Base-by-base conservation (phyloP, 2,797 vertebrate species). In the Pitangus sulphuratus region DNA sequence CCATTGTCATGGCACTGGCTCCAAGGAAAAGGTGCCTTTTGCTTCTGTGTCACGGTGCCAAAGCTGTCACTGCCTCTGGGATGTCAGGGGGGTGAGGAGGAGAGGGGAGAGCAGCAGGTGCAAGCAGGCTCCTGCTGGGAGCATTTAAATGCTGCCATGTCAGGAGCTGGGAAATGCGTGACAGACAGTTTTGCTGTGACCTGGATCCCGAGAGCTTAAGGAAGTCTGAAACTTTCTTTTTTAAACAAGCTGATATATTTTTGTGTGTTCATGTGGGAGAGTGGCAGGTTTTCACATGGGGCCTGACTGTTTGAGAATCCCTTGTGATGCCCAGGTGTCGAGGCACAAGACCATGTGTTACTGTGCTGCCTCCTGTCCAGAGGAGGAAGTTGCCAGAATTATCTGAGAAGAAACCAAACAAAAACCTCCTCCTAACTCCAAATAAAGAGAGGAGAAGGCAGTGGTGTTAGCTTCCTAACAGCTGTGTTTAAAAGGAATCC, bases 111-210 rank as follows among this genome's bases (percentile, higher is more conserved):
- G 22, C 71, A 72, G 77, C 87, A 56, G 65, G 65, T 7, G 9
- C 31, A 33, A 39, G 28, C n/a, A 60, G 68, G 22, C 26, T 91
- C 65, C 79, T 91, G 76, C 80, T 6, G 7, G 48, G 45, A 85
- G 64, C 64, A 8, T 83, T 87, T 57, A 58, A 77, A 76, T 35
- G 22, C 86, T 81, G 69, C n/a, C 37, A 1, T 31, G 28, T 58
- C 66, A 53, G 65, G 47, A 58, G 39, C 47, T 89, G 75, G 44
- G 53, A 83, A 77, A 39, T 25, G 50, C 58, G 14, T 76, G 87
- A 70, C 60, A 70, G 68, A 37, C 40, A 50, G 51, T 80, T 79
- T 89, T 89, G 18, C 39, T 72, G 68, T 89, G 75, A 82, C 75
- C 78, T 76, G 68, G 33, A 74, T 89, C n/a, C 64, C n/a, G n/a